Base-by-base conservation (phyloP, 2,888 invertebrate species). In the Dasypolia templi region DNA sequence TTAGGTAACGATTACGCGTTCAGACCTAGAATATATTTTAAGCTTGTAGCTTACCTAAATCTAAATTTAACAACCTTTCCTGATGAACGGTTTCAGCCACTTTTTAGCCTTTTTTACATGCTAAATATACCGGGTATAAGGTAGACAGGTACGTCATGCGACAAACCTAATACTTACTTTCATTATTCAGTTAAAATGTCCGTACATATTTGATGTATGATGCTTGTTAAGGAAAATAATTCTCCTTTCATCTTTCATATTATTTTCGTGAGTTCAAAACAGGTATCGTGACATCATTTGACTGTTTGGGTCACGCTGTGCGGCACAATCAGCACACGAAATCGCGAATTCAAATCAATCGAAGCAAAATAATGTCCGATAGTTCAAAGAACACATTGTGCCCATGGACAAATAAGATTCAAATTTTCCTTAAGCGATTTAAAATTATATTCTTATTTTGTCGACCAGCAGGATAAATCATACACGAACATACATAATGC, bases 401-500 rank as follows among this genome's bases (percentile, higher is more conserved):
- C 42, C 42, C 70, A 70, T 26, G 46, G 29, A n/a, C 29, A 49
- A 51, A 67, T 35, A 17, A 59, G 32, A 63, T 59, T 58, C 44
- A 11, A 32, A 35, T 68, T 80, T 77, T 14, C 72, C 26, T 55
- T 67, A 64, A 59, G 53, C 46, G 7, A 49, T 72, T 73, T 66
- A 75, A 63, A 61, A 68, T 71, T 74, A 58, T 56, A 62, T 61
- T 66, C 77, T 53, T 68, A 71, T 64, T 72, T 85, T 35, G 66
- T 55, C 32, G 53, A 65, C 53, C 55, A 77, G n/a, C 49, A 86
- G 79, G 83, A 87, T 79, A 86, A 83, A 79, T 78, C 67, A 75
- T 79, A 80, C 75, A 81, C 75, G 69, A 77, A 78, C 79, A 86
- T 85, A 78, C 79, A 89, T 89, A 86, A 89, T 85, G 83, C 85